Conservation (phyloP, 2,888 invertebrate genomes). For the Lapara coniferarum region DNA sequence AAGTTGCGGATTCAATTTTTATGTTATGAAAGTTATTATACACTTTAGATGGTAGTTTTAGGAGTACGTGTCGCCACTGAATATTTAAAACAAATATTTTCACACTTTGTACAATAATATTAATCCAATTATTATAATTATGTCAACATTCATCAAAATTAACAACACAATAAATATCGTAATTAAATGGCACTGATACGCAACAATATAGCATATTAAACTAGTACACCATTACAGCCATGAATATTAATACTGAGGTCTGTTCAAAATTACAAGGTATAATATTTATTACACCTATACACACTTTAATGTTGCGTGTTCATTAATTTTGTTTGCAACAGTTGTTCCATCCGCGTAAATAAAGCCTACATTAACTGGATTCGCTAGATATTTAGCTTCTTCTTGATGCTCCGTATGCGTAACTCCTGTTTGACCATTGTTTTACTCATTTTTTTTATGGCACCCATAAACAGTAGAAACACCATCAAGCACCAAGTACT, state of each 20-base stretch:
- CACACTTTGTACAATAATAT: background rate
- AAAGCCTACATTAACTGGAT: slow-evolving; percentile 2
- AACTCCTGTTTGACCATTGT: slow-evolving; percentile 27
- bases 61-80: too few relatives aligned
- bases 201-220: background rate
- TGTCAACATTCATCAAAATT: background rate
- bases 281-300: slow-evolving; percentile 16
- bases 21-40: too few relatives aligned
- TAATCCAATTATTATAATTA: background rate
- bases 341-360: slow-evolving; percentile 6
- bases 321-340: slow-evolving; percentile 18
- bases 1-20: too few relatives aligned
- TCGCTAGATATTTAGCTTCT: slow-evolving; percentile 2
- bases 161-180: background rate
- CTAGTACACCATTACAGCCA: background rate
- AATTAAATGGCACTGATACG: background rate
- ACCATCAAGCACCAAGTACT: too few relatives aligned
- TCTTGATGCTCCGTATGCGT: slow-evolving; percentile 6
- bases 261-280: slow-evolving; percentile 16
- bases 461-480: too few relatives aligned
- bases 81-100: too few relatives aligned
- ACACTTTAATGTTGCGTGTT: slow-evolving; percentile 1
- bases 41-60: too few relatives aligned
- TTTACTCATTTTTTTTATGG: too few relatives aligned
- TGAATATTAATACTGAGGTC: slow-evolving; percentile 6